Base-by-base conservation (phyloP, 2,113 vertebrate species). In the Amazona guildingii region DNA sequence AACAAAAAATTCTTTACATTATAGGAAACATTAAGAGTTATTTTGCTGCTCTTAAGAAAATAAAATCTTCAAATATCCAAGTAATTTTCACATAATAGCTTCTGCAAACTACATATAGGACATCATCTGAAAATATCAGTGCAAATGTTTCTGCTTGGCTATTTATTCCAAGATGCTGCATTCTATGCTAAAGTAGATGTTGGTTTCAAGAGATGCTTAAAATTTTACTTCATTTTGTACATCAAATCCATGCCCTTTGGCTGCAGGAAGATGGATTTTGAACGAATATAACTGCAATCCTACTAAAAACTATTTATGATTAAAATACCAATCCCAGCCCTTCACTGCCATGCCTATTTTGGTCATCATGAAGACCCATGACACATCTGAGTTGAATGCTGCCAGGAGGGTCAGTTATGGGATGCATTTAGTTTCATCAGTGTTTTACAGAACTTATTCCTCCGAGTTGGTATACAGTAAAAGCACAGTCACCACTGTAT, bases 21-120 rank as follows among this genome's bases (percentile, higher is more conserved):
- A 37, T 12, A 83, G 67, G 44, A 83, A 90, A 81, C 27, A 90
- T 41, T 79, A 67, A 90, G 69, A 89, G 49, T 55, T 90, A 86
- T 91, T 87, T 82, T 89, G 23, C 35, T 82, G 74, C 35, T 95
- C 31, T 93, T 49, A 41, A 68, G 55, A 81, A 59, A 35, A 61
- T 7, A 68, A 61, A 86, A 86, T 11, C 57, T 92, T 91, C 78
- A 82, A 91, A 69, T 63, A 92, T 14, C 44, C 77, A 69, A 92
- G 66, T n/a, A 68, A 86, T 93, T 94, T 90, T 89, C 66, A 91
- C 73, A 39, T 84, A 88, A 93, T 75, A 93, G 55, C 39, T 66
- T 90, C 80, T 81, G 70, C 41, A 86, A 86, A 69, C 33, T 77
- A 52, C 73, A 46, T 72, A 49, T 33, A 91, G 77, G 28, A 83